A percentile compares a stretch with the other conserved stretches of the same genome.
These are phyloP conservation scores for Astreopora myriophthalma DNA, from an alignment of 64 coral and sea anemone genomes.

Conservation along the genomic window DNA sequence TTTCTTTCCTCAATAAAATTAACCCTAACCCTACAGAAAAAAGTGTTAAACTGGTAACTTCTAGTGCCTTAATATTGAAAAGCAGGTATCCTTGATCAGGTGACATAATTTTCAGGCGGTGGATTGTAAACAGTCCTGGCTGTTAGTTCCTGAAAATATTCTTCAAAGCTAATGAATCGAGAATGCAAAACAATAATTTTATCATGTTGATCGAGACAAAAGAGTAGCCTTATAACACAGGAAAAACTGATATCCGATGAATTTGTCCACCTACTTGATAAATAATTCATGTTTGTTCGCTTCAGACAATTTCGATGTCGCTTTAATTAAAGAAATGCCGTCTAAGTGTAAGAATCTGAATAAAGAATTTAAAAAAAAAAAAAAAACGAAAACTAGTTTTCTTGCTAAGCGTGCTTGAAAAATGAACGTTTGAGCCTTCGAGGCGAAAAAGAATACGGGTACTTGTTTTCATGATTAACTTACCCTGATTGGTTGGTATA, in stretches of 20 bases:
- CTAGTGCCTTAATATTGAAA: background rate
- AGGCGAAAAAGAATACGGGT: conserved; percentile 13
- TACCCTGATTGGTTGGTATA: conserved; percentile 38
- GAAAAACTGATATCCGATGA: conserved; percentile 39
- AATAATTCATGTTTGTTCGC: conserved; percentile 9
- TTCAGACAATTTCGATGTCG: background rate
- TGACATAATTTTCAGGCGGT: background rate
- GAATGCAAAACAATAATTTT: conserved; percentile 25
- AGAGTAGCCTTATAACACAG: conserved; percentile 3
- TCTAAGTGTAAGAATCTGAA: background rate
- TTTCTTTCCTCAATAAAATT: background rate
- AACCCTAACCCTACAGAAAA: too few species aligned
- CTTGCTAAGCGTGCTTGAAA: background rate
- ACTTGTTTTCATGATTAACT: background rate
- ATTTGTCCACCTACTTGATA: background rate
- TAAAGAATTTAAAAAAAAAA: background rate
- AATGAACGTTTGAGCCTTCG: background rate
- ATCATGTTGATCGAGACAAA: conserved; percentile 38
- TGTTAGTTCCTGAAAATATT: background rate
- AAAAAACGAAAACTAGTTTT: background rate
- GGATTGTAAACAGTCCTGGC: background rate
- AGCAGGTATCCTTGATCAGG: conserved; percentile 21
- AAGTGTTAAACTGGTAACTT: background rate
- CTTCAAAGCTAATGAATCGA: conserved; percentile 12
- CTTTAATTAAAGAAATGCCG: background rate